Evolutionary conservation across 2,797 vertebrate genomes (phyloP).

Genomic region (Muscicapa comitata): DNA sequence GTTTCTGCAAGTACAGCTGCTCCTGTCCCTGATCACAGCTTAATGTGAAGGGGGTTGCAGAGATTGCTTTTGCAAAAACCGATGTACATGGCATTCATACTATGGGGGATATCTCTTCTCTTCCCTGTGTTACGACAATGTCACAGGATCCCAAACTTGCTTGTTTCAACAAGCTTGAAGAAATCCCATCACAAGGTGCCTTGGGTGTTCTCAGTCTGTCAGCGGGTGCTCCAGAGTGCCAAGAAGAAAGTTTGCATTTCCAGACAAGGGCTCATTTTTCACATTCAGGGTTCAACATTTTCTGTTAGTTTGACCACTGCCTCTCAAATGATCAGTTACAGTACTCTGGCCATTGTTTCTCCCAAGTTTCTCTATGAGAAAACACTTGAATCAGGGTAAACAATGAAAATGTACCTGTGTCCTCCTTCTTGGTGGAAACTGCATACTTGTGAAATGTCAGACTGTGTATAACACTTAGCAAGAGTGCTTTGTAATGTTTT

Average conservation of each 20-base stretch:
- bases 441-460: background rate
- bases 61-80: background rate
- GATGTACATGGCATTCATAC: fast-evolving
- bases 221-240: background rate
- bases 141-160: background rate
- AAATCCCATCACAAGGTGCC: background rate
- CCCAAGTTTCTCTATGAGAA: conserved; percentile 23
- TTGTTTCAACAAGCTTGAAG: background rate
- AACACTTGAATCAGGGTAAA: background rate
- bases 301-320: background rate
- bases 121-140: background rate
- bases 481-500: conserved; percentile 3
- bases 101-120: fast-evolving
- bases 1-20: background rate
- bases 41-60: background rate
- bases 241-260: conserved; percentile 20
- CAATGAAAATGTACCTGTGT: background rate
- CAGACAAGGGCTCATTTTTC: background rate
- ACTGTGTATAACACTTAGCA: background rate
- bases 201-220: background rate
- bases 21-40: background rate
- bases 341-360: background rate
- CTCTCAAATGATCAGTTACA: background rate
- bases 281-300: background rate
- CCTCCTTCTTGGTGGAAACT: background rate